These are phyloP conservation scores for Sepiola atlantica DNA, from an alignment of 2,888 invertebrate genomes.

Conservation along the genomic window DNA sequence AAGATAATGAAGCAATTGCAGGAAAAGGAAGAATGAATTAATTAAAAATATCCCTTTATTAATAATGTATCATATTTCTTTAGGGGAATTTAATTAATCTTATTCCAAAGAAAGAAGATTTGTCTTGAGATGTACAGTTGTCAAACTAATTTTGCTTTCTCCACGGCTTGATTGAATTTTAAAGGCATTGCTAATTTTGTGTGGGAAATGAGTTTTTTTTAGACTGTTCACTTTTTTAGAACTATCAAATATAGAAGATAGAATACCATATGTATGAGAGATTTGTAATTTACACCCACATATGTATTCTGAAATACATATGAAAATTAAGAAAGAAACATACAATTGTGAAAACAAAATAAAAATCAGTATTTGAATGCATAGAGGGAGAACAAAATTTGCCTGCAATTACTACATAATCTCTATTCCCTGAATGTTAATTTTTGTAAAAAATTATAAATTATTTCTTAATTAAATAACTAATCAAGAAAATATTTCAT, in stretches of 20 bases:
- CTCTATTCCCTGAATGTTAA: no score
- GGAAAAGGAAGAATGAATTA: background rate
- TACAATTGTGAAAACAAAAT: no score
- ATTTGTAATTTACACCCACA: background rate
- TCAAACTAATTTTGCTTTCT: background rate
- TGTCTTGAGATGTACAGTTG: constrained; percentile 32
- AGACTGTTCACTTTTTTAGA: background rate
- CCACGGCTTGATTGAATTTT: background rate
- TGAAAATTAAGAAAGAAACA: no score
- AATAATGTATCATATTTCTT: constrained; percentile 6
- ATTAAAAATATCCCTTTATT: constrained; percentile 24
- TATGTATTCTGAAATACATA: no score
- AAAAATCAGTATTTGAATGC: no score
- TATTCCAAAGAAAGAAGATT: background rate
- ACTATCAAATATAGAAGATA: background rate
- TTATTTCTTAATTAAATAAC: no score
- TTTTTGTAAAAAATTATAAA: no score
- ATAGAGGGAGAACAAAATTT: no score
- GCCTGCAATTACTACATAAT: no score
- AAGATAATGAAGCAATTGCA: background rate
- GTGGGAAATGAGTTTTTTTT: background rate
- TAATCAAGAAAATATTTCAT: no score
- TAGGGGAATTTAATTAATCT: constrained; percentile 32
- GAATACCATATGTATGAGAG: background rate
- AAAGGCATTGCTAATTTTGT: background rate